Percentiles rank a stretch among this genome's conserved stretches.
phyloP scores from a whole-genome alignment of 2,113 vertebrate genomes.

The Salvator merianae region DNA sequence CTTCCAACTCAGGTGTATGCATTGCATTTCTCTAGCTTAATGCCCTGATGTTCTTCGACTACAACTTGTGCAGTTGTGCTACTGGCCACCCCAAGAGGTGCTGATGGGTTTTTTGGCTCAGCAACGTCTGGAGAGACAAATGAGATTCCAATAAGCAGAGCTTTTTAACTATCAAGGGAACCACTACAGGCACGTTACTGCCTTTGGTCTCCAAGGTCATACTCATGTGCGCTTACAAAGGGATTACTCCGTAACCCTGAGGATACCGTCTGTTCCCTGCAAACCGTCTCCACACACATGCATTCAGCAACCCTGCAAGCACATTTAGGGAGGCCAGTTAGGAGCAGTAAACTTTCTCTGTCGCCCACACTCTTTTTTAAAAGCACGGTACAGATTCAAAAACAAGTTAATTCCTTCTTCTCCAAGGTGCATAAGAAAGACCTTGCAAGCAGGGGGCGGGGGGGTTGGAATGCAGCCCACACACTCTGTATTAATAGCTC shows the following conservation, averaged over 20 bases:
- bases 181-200: no score
- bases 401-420: not conserved
- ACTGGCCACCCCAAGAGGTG: no score
- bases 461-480: constrained; percentile 36
- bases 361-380: no score
- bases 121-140: no score
- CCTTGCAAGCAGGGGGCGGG: not conserved
- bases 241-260: no score
- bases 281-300: not conserved
- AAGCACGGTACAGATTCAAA: not conserved
- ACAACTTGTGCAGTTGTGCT: no score
- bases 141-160: not conserved
- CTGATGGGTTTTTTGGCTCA: no score
- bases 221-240: not conserved
- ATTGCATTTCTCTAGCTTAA: no score
- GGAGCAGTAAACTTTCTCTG: not conserved
- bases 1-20: no score
- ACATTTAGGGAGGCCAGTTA: not conserved
- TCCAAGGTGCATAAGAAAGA: constrained; percentile 36
- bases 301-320: not conserved
- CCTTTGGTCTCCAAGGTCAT: not conserved
- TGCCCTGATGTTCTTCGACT: no score
- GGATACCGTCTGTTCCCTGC: not conserved
- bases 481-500: constrained; percentile 58
- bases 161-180: not conserved